phyloP scores from a whole-genome alignment of 1,140 invertebrate species.

The Drosophila ananassae region DNA sequence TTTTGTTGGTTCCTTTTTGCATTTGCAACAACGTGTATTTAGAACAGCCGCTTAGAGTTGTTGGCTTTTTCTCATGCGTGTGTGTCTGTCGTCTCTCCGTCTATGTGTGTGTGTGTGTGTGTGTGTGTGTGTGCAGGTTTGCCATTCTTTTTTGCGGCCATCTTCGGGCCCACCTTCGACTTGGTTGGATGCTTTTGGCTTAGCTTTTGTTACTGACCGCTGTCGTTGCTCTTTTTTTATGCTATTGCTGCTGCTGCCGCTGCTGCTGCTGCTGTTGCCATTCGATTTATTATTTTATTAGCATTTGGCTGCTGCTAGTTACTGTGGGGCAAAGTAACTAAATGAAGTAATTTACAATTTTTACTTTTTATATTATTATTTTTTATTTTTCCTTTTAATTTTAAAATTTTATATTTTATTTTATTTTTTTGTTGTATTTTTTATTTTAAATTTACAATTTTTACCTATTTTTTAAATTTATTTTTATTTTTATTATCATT shows the following conservation, averaged over 20 bases:
- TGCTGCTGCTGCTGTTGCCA: conserved; percentile 36
- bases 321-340: conserved; percentile 46
- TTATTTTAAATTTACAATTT: too few species aligned
- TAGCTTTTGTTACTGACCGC: conserved; percentile 58
- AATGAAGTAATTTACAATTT: background rate
- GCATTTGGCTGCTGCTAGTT: conserved; percentile 52
- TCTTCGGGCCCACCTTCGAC: conserved; percentile 60
- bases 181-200: conserved; percentile 64
- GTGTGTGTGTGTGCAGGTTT: conserved; percentile 30
- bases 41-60: conserved; percentile 64
- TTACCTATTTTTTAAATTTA: background rate
- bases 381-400: too few species aligned
- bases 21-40: conserved; percentile 76
- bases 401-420: background rate
- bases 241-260: background rate
- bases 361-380: too few species aligned
- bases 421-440: background rate
- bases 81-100: background rate
- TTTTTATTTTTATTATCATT: background rate
- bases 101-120: conserved; percentile 9
- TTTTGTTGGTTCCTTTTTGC: conserved; percentile 66
- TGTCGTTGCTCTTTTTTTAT: conserved; percentile 53
- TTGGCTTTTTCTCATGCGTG: conserved; percentile 5
- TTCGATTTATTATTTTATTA: conserved; percentile 83
- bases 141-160: conserved; percentile 65